A percentile compares a stretch with the other conserved stretches of the same genome.
Conservation (phyloP, 2,888 invertebrate genomes). For the Galerucella nymphaeae region DNA sequence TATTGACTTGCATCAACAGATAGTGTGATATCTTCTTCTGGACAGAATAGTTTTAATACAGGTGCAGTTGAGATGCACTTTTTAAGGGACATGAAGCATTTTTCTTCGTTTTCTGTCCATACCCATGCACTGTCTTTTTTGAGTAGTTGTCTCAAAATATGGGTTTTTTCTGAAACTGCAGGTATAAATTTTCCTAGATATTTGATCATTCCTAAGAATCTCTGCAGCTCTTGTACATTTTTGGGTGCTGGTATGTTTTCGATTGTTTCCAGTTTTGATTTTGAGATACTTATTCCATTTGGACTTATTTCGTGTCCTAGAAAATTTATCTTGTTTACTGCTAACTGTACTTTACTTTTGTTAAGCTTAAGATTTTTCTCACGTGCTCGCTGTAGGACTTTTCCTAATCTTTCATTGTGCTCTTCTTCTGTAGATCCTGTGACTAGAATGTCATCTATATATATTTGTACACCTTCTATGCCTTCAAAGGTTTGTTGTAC, state of each 20-base stretch:
- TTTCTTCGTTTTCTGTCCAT: constrained; percentile 32
- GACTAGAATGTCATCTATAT: constrained; percentile 5
- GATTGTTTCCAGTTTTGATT: constrained; percentile 21
- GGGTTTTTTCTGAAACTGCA: constrained; percentile 32
- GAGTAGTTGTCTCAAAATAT: constrained; percentile 25
- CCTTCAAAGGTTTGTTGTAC: not conserved
- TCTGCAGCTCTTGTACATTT: constrained; percentile 32
- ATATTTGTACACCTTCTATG: not conserved
- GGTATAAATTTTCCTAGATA: constrained; percentile 36
- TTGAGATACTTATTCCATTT: not conserved
- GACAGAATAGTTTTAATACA: constrained; percentile 12
- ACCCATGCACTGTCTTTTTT: constrained; percentile 32
- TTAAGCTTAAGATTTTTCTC: not conserved
- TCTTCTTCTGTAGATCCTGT: not conserved
- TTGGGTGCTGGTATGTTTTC: constrained; percentile 18
- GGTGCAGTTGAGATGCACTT: constrained; percentile 1
- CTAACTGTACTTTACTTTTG: constrained; percentile 8
- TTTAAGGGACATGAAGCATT: constrained; percentile 26
- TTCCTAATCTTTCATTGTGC: constrained; percentile 5
- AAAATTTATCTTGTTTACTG: not conserved
- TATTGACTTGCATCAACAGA: constrained; percentile 36
- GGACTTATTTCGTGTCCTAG: no score
- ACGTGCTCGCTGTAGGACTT: not conserved
- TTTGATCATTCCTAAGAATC: constrained; percentile 37
- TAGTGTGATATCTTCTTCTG: constrained; percentile 26